A percentile compares a stretch with the other conserved stretches of the same genome.
phyloP scores from a whole-genome alignment of 2,113 vertebrate genomes.

The Ciconia maguari region DNA sequence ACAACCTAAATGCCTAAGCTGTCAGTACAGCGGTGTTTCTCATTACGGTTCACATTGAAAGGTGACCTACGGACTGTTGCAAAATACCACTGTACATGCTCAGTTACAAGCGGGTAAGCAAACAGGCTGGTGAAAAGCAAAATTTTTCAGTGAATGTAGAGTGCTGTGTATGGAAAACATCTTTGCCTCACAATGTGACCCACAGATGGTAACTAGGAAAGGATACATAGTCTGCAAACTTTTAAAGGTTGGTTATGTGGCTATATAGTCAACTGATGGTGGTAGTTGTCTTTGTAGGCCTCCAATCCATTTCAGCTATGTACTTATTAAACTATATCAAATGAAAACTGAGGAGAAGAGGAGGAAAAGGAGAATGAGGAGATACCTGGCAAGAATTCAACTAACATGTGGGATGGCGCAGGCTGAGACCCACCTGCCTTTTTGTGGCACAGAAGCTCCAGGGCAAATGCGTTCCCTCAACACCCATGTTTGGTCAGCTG shows the following conservation, averaged over 20 bases:
- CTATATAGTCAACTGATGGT: background rate
- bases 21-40: background rate
- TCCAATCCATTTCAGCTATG: background rate
- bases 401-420: background rate
- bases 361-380: background rate
- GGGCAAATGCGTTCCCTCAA: background rate
- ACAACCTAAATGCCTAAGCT: background rate
- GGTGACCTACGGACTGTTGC: background rate
- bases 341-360: background rate
- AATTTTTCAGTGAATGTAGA: background rate
- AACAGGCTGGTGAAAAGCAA: background rate
- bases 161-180: background rate
- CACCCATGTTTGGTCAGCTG: background rate
- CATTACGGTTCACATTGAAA: accelerated
- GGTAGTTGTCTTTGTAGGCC: background rate
- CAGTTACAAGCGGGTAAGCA: background rate
- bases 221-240: background rate
- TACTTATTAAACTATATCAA: background rate
- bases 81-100: background rate
- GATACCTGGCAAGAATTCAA: background rate
- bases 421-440: background rate
- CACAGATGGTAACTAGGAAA: background rate
- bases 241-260: background rate
- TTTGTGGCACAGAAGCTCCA: background rate
- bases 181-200: background rate